Evolutionary conservation across 2,888 invertebrate species (phyloP).

Genomic region (Tinea semifulvella): DNA sequence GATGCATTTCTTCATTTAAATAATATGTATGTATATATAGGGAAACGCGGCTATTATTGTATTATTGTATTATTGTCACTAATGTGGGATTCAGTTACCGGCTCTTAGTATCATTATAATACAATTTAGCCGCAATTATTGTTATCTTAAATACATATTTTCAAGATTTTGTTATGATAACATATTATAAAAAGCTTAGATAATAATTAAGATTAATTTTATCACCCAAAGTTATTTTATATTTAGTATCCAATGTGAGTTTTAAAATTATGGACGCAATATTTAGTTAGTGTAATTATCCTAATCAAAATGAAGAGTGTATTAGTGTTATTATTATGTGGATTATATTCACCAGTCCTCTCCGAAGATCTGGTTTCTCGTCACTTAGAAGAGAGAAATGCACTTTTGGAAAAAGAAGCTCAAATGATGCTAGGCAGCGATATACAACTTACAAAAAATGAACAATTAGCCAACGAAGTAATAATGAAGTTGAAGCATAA

Average conservation of each 20-base stretch:
- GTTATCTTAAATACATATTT: constrained; percentile 6
- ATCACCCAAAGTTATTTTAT: neutral
- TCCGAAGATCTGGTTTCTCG: constrained; percentile 4
- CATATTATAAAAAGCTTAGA: neutral
- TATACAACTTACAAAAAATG: constrained; percentile 54
- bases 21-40: too few relatives aligned
- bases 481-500: constrained; percentile 65
- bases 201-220: constrained; percentile 6
- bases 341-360: neutral
- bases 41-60: too few relatives aligned
- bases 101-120: too few relatives aligned
- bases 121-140: constrained; percentile 5
- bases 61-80: too few relatives aligned
- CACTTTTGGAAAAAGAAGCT: constrained; percentile 56
- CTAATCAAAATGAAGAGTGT: neutral
- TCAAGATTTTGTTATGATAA: neutral
- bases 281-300: neutral
- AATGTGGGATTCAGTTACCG: too few relatives aligned
- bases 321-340: constrained; percentile 5
- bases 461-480: constrained; percentile 62
- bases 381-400: constrained; percentile 32
- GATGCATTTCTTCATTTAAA: too few relatives aligned
- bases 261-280: neutral
- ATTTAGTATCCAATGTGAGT: neutral
- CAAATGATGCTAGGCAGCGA: constrained; percentile 60